Conservation (phyloP, 2,888 invertebrate genomes). For the Epistrophe grossulariae region DNA sequence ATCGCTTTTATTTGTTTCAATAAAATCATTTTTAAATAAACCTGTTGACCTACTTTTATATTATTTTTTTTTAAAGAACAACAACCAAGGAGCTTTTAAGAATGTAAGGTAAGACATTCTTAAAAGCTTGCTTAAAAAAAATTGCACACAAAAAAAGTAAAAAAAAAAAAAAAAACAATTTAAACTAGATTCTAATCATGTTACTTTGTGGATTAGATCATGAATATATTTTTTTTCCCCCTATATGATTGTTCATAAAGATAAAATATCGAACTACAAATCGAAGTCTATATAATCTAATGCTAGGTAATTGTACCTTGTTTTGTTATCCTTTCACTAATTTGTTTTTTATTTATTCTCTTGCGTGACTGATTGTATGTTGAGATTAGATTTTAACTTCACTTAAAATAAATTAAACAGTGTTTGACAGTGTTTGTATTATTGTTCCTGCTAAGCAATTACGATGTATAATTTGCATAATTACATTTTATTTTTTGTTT, state of each 20-base stretch:
- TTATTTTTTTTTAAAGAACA: background rate
- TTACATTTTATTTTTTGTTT: background rate
- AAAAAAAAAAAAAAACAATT: background rate
- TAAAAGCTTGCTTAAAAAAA: background rate
- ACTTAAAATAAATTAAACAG: background rate
- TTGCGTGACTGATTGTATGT: conserved; percentile 15
- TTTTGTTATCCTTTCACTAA: background rate
- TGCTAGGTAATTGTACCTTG: background rate
- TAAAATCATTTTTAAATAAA: background rate
- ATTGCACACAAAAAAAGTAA: background rate
- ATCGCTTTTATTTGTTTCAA: background rate
- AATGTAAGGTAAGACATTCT: too few relatives aligned
- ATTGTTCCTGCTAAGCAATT: background rate
- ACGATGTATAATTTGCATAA: conserved; percentile 17
- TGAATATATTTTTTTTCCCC: background rate
- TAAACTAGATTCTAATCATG: background rate
- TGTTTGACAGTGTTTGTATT: background rate
- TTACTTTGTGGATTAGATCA: conserved; percentile 16
- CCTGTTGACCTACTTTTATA: background rate
- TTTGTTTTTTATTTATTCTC: conserved; percentile 12
- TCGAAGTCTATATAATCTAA: conserved; percentile 2
- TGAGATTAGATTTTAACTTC: background rate
- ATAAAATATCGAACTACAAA: conserved; percentile 2
- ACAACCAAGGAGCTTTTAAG: too few relatives aligned
- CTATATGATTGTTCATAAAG: background rate